These are phyloP conservation scores for Megalurothrips usitatus DNA, from an alignment of 2,888 invertebrate genomes.

Conservation along the genomic window DNA sequence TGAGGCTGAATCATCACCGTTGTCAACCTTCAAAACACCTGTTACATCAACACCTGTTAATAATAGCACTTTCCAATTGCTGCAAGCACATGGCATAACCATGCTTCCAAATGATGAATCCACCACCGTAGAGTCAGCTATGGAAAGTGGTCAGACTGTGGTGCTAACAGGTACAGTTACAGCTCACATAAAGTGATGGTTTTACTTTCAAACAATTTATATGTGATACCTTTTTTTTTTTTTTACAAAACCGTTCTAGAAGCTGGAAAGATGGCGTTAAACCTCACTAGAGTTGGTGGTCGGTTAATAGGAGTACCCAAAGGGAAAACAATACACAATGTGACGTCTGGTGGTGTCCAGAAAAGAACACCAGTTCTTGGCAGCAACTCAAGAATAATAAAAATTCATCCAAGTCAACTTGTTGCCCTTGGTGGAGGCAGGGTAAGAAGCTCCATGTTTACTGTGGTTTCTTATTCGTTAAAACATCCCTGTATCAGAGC, in stretches of 20 bases:
- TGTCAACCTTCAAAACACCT: background rate
- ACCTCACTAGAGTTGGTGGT: slow-evolving; percentile 51
- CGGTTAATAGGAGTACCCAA: slow-evolving; percentile 25
- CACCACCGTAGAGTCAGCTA: slow-evolving; percentile 69
- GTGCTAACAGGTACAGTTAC: slow-evolving; percentile 62
- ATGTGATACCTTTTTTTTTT: slow-evolving; percentile 32
- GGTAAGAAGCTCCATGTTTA: slow-evolving; percentile 28
- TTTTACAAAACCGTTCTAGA: slow-evolving; percentile 48
- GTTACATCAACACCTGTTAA: slow-evolving; percentile 29
- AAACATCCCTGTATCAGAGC: too few species aligned
- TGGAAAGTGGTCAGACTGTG: slow-evolving; percentile 81
- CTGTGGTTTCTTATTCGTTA: too few species aligned
- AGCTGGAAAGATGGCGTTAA: slow-evolving; percentile 70
- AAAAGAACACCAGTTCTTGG: slow-evolving; percentile 39
- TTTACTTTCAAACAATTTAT: slow-evolving; percentile 13
- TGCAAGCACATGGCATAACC: slow-evolving; percentile 81
- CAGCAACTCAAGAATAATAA: slow-evolving; percentile 41
- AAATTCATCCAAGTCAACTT: slow-evolving; percentile 22
- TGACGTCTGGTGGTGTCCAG: slow-evolving; percentile 8
- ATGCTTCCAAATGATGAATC: slow-evolving; percentile 75
- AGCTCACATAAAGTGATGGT: slow-evolving; percentile 30
- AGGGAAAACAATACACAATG: slow-evolving; percentile 32
- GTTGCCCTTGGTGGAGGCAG: slow-evolving; percentile 32
- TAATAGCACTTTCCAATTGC: slow-evolving; percentile 54
- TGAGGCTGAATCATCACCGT: background rate